Conservation (phyloP, 2,888 invertebrate species). For the Drosophila eohydei region DNA sequence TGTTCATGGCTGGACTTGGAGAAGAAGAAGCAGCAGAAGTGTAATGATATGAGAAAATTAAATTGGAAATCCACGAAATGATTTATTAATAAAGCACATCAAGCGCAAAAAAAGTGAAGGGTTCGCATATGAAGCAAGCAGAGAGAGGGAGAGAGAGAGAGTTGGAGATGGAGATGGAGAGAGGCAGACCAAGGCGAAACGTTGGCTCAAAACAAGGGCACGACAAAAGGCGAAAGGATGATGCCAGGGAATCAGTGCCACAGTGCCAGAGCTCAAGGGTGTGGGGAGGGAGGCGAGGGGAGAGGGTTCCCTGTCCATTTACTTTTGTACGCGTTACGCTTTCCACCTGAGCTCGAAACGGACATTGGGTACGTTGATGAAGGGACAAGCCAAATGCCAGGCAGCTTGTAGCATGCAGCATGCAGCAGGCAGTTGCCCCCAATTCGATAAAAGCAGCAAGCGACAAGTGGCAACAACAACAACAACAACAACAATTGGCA, state of each 20-base stretch:
- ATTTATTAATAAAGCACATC: constrained; percentile 82
- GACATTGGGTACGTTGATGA: constrained; percentile 32
- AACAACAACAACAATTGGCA: constrained; percentile 11
- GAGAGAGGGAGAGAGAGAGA: not conserved
- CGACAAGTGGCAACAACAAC: constrained; percentile 59
- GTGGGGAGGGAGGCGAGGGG: not conserved
- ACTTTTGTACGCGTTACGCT: constrained; percentile 80
- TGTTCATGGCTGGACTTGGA: constrained; percentile 21
- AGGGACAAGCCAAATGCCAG: constrained; percentile 37
- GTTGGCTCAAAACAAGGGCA: constrained; percentile 51
- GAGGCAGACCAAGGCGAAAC: constrained; percentile 42
- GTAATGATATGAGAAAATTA: constrained; percentile 83
- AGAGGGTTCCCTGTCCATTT: constrained; percentile 56
- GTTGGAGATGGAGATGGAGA: not conserved
- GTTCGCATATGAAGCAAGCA: constrained; percentile 52
- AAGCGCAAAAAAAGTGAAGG: constrained; percentile 80
- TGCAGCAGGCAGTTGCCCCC: constrained; percentile 60
- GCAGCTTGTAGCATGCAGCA: constrained; percentile 15
- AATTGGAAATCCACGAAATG: constrained; percentile 82
- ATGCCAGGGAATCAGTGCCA: constrained; percentile 42
- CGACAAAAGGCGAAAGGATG: constrained; percentile 46
- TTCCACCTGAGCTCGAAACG: constrained; percentile 67
- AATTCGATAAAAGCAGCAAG: constrained; percentile 73
- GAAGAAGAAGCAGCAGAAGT: constrained; percentile 47
- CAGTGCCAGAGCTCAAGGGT: not conserved